A percentile compares a stretch with the other conserved stretches of the same genome.
Evolutionary conservation across 2,888 invertebrate genomes (phyloP).

Genomic region (Thereva unica): DNA sequence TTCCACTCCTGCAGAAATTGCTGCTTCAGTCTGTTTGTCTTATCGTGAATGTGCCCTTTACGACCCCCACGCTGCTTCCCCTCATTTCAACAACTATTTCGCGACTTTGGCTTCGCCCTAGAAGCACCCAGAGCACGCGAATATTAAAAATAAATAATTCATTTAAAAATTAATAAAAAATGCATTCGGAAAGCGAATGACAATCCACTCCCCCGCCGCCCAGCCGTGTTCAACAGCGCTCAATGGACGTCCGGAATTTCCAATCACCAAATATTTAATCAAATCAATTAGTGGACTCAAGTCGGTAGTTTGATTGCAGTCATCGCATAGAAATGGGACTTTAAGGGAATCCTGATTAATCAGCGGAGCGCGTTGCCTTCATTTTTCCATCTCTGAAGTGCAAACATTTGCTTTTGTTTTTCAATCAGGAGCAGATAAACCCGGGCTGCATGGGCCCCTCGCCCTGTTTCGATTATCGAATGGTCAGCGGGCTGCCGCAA

Average conservation of each 20-base stretch:
- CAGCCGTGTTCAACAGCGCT: neutral
- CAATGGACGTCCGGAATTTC: constrained; percentile 37
- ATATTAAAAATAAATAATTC: no score
- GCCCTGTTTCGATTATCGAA: constrained; percentile 25
- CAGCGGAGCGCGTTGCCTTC: constrained; percentile 19
- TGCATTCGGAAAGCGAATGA: no score
- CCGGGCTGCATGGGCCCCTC: constrained; percentile 28
- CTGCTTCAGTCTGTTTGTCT: no score
- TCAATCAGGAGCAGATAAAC: constrained; percentile 34
- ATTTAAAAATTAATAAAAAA: no score
- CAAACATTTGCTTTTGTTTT: constrained; percentile 37
- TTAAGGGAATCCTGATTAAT: constrained; percentile 5
- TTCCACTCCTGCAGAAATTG: no score
- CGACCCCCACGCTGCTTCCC: no score
- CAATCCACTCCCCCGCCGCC: no score
- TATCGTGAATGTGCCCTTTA: no score
- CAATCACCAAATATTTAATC: constrained; percentile 41
- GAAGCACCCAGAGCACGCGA: no score
- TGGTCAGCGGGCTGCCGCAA: constrained; percentile 31
- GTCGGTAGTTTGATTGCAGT: constrained; percentile 34
- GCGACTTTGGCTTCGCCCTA: no score
- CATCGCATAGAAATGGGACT: constrained; percentile 24
- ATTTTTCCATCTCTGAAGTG: constrained; percentile 36
- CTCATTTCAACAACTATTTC: no score
- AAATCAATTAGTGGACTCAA: constrained; percentile 40